These are phyloP conservation scores for Galerucella pusilla DNA, from an alignment of 2,888 invertebrate genomes.

Conservation along the genomic window DNA sequence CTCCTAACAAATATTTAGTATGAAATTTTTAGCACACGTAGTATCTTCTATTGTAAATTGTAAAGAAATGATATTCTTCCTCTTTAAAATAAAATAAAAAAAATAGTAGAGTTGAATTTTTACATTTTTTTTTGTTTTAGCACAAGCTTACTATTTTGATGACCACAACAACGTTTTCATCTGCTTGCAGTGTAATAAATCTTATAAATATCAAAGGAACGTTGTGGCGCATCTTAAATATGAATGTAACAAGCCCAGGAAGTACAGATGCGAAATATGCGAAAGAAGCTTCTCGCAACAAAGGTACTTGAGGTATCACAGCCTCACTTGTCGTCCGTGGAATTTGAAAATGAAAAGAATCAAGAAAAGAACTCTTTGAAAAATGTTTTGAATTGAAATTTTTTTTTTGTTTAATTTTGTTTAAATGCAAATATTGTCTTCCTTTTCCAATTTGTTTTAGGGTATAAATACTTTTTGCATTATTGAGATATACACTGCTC, in stretches of 20 bases:
- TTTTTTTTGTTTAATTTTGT: neutral
- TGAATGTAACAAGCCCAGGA: slow-evolving; percentile 64
- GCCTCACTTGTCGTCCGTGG: slow-evolving; percentile 15
- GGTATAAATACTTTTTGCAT: no score
- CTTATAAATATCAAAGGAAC: slow-evolving; percentile 79
- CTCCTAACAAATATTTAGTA: no score
- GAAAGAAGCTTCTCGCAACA: slow-evolving; percentile 53
- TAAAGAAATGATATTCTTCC: no score
- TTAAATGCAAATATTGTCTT: neutral
- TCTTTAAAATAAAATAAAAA: neutral
- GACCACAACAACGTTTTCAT: slow-evolving; percentile 21
- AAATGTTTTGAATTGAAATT: neutral
- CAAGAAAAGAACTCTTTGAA: neutral
- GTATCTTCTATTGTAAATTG: no score
- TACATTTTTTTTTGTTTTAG: neutral
- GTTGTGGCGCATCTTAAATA: slow-evolving; percentile 66
- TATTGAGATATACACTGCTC: no score
- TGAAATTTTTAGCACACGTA: no score
- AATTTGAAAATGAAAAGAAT: slow-evolving; percentile 9
- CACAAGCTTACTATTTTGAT: slow-evolving; percentile 16
- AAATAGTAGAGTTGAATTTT: neutral
- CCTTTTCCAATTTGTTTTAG: no score
- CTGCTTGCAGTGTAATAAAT: slow-evolving; percentile 37
- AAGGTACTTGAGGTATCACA: slow-evolving; percentile 49
- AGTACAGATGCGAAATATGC: slow-evolving; percentile 51